Base-by-base conservation (phyloP, 2,797 vertebrate genomes). In the Aplochiton taeniatus region DNA sequence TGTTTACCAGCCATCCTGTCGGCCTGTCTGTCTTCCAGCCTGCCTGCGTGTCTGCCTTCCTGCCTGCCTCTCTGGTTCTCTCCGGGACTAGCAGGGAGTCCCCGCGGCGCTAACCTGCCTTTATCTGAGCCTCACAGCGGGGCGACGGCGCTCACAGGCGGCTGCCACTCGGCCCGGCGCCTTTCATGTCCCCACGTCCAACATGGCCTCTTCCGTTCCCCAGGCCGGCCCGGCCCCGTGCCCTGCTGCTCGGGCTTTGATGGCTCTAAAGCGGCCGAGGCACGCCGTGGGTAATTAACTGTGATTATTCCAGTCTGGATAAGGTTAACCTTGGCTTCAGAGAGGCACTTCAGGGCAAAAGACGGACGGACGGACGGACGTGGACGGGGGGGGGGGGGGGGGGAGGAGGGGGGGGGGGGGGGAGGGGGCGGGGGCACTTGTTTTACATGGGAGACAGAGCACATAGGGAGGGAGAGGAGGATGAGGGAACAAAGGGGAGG, bases 31-130 rank as follows among this genome's bases (percentile, higher is more conserved):
- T 49, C 7, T 4, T n/a, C 5, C 14, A 52, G 50, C 50, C 14
- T 13, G 55, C 41, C 31, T 31, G 3, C 6, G 3, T 31, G 31
- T 2, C 6, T 31, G 31, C 6, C 31, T 31, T 6, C 3, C 31
- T 31, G 6, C 3, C 31, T 31, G 31, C 6, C 31, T 31, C 31
- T 31, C 31, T 31, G 31, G 31, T 31, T 31, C 31, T 31, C 31
- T 31, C 31, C 31, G 6, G 31, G 31, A 31, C 31, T 2, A 31
- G 31, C 3, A 31, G 31, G 31, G 31, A 73, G 80, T 75, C 87
- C 85, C 85, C 81, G 82, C 83, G 86, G 85, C 67, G 80, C 78
- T 84, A 89, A 86, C 79, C 83, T 85, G 84, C 76, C 88, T 85
- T 87, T 87, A 88, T 90, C 87, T 79, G 79, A 82, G 76, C 76